Base-by-base conservation (phyloP, 2,113 vertebrate genomes). In the Nesogale talazaci region DNA sequence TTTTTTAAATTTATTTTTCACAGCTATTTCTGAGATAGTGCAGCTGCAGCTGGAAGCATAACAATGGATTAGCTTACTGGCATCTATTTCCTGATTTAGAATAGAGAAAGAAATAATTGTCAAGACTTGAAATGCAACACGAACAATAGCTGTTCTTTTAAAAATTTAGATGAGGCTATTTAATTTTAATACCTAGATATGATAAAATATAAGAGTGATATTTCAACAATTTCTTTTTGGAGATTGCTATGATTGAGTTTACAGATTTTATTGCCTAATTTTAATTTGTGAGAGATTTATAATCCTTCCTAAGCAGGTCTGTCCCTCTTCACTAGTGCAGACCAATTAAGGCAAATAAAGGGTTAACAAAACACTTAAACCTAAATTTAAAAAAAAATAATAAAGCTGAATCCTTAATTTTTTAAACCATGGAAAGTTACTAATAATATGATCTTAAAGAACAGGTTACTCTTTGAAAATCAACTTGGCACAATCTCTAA, bases 71-170 rank as follows among this genome's bases (percentile, higher is more conserved):
- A 91, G 69, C 59, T 46, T 89, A 83, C 94, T 97, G 77, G 69
- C 85, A 82, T 95, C 20, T 92, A 38, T 17, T 20, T 96, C 78
- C 72, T 93, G 83, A 94, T 85, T 94, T 93, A 70, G 40, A 86
- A 95, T 90, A 90, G 94, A 70, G 81, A 95, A 5, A 22, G 84
- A 97, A 97, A 97, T 87, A 16, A 88, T 69, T 86, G 72, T 77
- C 75, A 92, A 82, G 70, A 57, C 78, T 36, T 93, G 72, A 95
- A 89, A 89, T 61, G 40, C 25, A 93, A 94, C 40, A 76, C 65
- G 93, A 93, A 3, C 0, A 87, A 42, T 19, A 92, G 77, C 10
- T 65, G 0, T 92, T 63, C 1, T 85, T 20, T 77, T 94, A 87
- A 81, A 91, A 83, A 86, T 83, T 89, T 92, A 82, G 36, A 11